These are phyloP conservation scores for Alectoris magna DNA, from an alignment of 2,797 vertebrate genomes.

Conservation along the genomic window DNA sequence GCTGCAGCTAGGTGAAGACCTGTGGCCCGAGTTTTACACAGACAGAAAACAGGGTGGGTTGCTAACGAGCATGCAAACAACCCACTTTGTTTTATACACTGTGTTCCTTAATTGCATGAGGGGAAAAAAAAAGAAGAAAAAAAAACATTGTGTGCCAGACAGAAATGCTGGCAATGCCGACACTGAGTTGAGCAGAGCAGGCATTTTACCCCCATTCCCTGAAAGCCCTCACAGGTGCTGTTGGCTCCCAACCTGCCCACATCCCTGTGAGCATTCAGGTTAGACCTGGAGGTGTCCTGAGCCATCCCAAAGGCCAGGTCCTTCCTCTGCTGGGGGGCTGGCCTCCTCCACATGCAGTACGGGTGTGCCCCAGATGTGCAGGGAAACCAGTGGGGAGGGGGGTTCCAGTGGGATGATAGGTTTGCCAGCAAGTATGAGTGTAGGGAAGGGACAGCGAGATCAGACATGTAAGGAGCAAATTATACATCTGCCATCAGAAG, in stretches of 20 bases:
- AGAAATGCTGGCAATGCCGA: background rate
- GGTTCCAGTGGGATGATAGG: fast-evolving
- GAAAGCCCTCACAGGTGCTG: fast-evolving
- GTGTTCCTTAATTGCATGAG: background rate
- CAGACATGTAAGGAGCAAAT: fast-evolving
- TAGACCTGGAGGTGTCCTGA: background rate
- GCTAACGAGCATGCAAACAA: background rate
- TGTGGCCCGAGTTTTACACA: background rate
- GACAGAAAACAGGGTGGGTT: background rate
- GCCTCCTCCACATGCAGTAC: background rate
- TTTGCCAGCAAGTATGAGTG: fast-evolving
- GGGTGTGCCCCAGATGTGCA: background rate
- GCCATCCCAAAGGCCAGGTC: background rate
- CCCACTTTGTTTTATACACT: background rate
- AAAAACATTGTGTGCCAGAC: background rate
- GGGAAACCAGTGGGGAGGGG: background rate
- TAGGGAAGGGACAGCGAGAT: background rate
- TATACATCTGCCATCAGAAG: background rate
- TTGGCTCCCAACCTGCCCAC: fast-evolving
- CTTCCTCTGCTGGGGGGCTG: background rate
- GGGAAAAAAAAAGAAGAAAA: background rate
- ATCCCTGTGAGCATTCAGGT: no score
- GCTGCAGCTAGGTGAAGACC: background rate
- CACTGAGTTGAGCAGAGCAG: background rate
- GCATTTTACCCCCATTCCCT: background rate